A percentile compares a stretch with the other conserved stretches of the same genome.
phyloP scores from a whole-genome alignment of 2,113 vertebrate species.

The Heteronetta atricapilla region DNA sequence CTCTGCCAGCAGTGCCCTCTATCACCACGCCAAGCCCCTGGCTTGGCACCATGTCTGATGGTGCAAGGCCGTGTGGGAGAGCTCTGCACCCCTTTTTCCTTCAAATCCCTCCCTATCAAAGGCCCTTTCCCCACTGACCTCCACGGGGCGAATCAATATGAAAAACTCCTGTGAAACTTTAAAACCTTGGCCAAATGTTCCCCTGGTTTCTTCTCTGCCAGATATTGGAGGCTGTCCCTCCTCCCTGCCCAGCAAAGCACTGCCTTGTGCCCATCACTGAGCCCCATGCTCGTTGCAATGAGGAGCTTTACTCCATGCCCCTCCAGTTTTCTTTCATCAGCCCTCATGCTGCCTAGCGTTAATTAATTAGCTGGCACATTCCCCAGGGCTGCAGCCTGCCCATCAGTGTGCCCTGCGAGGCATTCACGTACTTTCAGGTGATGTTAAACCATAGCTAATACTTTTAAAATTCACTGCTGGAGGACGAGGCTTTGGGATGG shows the following conservation, averaged over 20 bases:
- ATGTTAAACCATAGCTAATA: constrained; percentile 4
- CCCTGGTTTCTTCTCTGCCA: not conserved
- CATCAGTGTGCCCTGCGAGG: not conserved
- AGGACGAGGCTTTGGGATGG: not conserved
- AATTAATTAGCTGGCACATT: not conserved
- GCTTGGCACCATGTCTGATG: not conserved
- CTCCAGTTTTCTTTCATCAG: not conserved
- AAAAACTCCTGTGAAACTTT: not conserved
- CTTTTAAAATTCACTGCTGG: constrained; percentile 5
- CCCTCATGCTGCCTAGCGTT: accelerated
- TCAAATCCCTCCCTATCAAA: not conserved
- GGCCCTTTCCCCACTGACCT: not conserved
- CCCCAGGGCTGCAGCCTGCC: not conserved
- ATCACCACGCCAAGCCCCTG: not conserved
- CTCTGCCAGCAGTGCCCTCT: not conserved
- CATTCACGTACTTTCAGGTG: not conserved
- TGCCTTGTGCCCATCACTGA: not conserved
- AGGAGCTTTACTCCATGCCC: not conserved
- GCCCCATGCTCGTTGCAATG: not conserved
- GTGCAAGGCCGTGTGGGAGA: not conserved
- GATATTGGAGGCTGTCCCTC: not conserved
- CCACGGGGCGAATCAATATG: not conserved
- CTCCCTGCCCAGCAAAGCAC: not conserved
- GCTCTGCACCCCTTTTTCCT: not conserved
- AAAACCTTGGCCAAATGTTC: not conserved